Conservation (phyloP, 1,140 invertebrate species). For the Heliconius hewitsoni region DNA sequence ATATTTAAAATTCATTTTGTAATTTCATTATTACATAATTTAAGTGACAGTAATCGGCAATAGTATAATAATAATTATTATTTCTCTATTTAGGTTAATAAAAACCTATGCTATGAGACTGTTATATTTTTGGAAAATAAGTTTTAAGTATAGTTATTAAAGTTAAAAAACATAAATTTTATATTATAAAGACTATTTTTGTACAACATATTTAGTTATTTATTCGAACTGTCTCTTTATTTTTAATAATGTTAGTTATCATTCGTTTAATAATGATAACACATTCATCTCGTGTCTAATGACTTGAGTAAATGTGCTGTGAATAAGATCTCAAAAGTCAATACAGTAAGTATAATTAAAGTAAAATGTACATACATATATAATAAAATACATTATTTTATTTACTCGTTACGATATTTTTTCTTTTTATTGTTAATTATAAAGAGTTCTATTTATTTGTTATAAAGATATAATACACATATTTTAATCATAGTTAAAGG, state of each 20-base stretch:
- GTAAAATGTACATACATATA: neutral
- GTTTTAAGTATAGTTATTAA: neutral
- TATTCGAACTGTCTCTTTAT: slow-evolving; percentile 18
- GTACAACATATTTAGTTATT: slow-evolving; percentile 20
- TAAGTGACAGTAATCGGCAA: neutral
- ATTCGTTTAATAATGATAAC: slow-evolving; percentile 8
- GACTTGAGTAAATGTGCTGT: slow-evolving; percentile 54
- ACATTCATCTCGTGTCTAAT: slow-evolving; percentile 20
- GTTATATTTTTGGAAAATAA: slow-evolving; percentile 8
- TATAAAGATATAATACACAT: neutral
- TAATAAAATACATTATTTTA: neutral
- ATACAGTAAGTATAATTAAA: slow-evolving; percentile 19
- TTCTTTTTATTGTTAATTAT: neutral
- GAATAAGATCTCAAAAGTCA: slow-evolving; percentile 64
- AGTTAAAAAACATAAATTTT: neutral
- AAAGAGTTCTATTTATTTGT: neutral
- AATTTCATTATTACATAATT: too few species aligned
- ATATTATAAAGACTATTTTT: slow-evolving; percentile 18
- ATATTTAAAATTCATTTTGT: neutral
- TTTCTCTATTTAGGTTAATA: neutral
- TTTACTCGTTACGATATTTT: neutral
- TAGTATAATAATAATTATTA: neutral
- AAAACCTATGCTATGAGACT: slow-evolving; percentile 54
- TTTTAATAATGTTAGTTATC: neutral
- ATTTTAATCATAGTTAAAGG: neutral